phyloP scores from a whole-genome alignment of 2,113 vertebrate genomes.

The Tichodroma muraria region DNA sequence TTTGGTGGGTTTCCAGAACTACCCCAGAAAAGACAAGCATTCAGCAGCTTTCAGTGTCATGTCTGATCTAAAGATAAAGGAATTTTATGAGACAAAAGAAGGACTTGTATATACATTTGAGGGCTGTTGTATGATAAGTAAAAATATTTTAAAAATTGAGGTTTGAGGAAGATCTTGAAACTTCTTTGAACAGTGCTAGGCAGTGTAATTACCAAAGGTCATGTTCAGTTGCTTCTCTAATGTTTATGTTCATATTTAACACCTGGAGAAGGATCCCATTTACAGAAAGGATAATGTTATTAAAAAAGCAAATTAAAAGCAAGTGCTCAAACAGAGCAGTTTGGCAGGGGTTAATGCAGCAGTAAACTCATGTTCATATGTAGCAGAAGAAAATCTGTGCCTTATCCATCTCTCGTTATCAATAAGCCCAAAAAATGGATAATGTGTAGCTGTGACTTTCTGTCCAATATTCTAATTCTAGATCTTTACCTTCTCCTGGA shows the following conservation, averaged over 20 bases:
- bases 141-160: neutral
- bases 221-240: neutral
- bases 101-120: neutral
- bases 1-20: neutral
- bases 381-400: neutral
- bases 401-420: neutral
- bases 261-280: neutral
- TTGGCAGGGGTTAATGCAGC: neutral
- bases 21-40: neutral
- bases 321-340: neutral
- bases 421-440: neutral
- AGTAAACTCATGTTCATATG: neutral
- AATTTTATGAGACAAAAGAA: neutral
- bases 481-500: neutral
- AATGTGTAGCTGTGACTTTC: neutral
- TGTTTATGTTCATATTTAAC: neutral
- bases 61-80: neutral
- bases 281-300: neutral
- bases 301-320: neutral
- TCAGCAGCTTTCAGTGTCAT: neutral
- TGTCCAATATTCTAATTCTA: rapidly evolving
- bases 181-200: neutral
- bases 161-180: neutral
- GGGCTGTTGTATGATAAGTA: neutral
- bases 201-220: neutral